A percentile compares a stretch with the other conserved stretches of the same genome.
Evolutionary conservation across 2,888 invertebrate species (phyloP).

Genomic region (Hypsopygia costalis): DNA sequence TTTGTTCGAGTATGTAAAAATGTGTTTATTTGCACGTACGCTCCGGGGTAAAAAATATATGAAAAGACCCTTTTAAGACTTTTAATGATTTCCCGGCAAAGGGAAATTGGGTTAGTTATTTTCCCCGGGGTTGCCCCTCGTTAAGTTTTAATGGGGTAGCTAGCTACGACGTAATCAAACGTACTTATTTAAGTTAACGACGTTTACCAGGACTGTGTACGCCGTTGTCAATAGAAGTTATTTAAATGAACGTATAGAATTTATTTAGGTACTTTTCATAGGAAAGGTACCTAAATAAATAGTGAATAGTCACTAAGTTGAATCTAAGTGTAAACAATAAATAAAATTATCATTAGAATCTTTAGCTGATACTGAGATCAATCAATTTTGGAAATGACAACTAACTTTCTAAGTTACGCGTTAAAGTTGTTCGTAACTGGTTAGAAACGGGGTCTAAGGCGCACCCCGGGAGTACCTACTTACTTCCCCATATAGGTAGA

Average conservation of each 20-base stretch:
- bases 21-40: slow-evolving; percentile 81
- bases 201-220: slow-evolving; percentile 64
- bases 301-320: no score
- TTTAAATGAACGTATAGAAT: slow-evolving; percentile 34
- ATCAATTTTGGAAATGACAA: no score
- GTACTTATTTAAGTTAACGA: slow-evolving; percentile 79
- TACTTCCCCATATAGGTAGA: slow-evolving; percentile 54
- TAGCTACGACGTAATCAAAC: slow-evolving; percentile 78
- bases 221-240: slow-evolving; percentile 65
- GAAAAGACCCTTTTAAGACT: slow-evolving; percentile 81
- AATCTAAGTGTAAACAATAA: no score
- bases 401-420: slow-evolving; percentile 46
- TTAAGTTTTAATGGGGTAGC: slow-evolving; percentile 81
- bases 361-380: no score
- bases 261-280: slow-evolving; percentile 6
- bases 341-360: no score
- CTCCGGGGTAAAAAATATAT: slow-evolving; percentile 76
- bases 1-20: slow-evolving; percentile 81
- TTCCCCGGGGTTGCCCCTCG: slow-evolving; percentile 79
- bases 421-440: slow-evolving; percentile 35
- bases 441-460: slow-evolving; percentile 52
- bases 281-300: no score
- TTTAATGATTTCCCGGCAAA: slow-evolving; percentile 81
- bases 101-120: slow-evolving; percentile 81
- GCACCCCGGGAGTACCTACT: slow-evolving; percentile 36